A percentile compares a stretch with the other conserved stretches of the same genome.
phyloP scores from a whole-genome alignment of 2,113 vertebrate species.

The Sebastes schlegelii region DNA sequence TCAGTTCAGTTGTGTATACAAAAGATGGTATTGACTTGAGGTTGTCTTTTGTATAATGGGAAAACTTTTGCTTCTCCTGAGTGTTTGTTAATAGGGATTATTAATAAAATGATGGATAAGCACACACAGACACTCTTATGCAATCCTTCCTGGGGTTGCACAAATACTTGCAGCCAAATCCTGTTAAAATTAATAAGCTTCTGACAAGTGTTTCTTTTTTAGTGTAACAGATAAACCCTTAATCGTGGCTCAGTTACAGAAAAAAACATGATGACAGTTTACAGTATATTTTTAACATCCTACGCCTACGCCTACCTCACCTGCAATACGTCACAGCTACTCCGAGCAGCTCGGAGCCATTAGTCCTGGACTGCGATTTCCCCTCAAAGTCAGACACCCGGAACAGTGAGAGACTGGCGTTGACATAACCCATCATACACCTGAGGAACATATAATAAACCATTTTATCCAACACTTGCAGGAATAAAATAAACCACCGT shows the following conservation, averaged over 20 bases:
- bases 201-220: background rate
- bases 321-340: conserved; percentile 91
- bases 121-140: background rate
- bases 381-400: conserved; percentile 92
- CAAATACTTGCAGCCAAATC: conserved; percentile 5
- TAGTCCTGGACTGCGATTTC: conserved; percentile 87
- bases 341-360: conserved; percentile 89
- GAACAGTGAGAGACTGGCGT: conserved; percentile 93
- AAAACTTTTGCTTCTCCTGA: background rate
- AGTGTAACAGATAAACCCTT: background rate
- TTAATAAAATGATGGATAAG: conserved; percentile 31
- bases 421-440: conserved; percentile 95
- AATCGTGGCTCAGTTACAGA: no score
- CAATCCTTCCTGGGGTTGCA: background rate
- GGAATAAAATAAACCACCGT: background rate
- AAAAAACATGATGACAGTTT: background rate
- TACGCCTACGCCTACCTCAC: conserved; percentile 41
- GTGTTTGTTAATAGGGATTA: conserved; percentile 2
- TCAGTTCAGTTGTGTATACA: no score
- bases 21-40: background rate
- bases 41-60: background rate
- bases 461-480: background rate
- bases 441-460: conserved; percentile 71
- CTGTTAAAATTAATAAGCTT: conserved; percentile 5
- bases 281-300: background rate